Conservation (phyloP, 2,797 vertebrate genomes). For the Sitta carolinensis region DNA sequence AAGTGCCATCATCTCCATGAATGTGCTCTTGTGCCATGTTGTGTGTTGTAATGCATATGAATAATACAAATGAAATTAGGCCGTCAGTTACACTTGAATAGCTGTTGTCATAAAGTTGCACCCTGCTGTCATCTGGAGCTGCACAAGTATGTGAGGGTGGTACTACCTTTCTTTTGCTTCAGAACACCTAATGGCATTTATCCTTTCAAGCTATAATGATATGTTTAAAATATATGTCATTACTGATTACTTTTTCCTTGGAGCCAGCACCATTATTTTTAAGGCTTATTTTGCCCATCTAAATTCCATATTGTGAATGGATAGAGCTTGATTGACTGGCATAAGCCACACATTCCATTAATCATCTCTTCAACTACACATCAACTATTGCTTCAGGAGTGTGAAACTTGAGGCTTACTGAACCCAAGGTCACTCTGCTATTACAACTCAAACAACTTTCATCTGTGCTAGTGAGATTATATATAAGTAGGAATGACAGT, state of each 20-base stretch:
- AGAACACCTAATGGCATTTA: not conserved
- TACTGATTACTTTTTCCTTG: not conserved
- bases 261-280: not conserved
- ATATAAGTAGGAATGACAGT: not conserved
- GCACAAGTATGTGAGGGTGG: not conserved
- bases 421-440: not conserved
- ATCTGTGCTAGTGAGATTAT: not conserved
- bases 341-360: not conserved
- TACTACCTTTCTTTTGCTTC: not conserved
- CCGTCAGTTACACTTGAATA: not conserved
- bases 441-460: not conserved
- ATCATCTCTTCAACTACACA: not conserved
- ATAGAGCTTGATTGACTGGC: not conserved
- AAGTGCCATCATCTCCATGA: not conserved
- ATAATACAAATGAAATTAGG: constrained; percentile 13
- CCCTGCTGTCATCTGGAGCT: not conserved
- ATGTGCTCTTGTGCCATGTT: not conserved
- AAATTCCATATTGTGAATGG: not conserved
- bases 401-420: not conserved
- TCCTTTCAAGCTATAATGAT: not conserved
- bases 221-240: not conserved
- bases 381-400: not conserved
- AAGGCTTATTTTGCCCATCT: not conserved
- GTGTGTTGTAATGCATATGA: not conserved
- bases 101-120: not conserved